Conservation (phyloP, 2,797 vertebrate species). For the Cirrhinus mrigala region DNA sequence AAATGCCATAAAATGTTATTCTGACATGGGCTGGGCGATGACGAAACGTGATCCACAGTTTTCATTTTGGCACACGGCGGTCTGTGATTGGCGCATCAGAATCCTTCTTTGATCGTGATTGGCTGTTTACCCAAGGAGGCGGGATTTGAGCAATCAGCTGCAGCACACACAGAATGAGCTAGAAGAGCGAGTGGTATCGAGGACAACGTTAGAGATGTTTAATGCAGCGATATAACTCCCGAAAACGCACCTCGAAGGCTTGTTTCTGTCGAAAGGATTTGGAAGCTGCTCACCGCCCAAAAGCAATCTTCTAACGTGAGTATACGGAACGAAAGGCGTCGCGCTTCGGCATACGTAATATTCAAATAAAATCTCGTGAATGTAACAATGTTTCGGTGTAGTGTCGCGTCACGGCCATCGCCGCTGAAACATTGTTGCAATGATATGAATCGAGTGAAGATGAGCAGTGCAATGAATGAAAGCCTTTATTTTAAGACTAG, state of each 20-base stretch:
- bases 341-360: neutral
- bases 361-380: neutral
- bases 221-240: neutral
- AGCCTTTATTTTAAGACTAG: neutral
- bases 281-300: neutral
- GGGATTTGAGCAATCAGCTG: slow-evolving; percentile 59
- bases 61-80: slow-evolving; percentile 44
- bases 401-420: neutral
- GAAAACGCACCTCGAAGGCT: neutral
- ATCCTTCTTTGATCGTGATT: slow-evolving; percentile 46
- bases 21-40: neutral
- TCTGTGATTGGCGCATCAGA: slow-evolving; percentile 62
- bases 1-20: neutral
- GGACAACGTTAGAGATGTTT: neutral
- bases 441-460: neutral
- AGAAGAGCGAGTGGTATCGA: slow-evolving; percentile 36
- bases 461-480: neutral
- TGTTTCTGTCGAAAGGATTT: neutral
- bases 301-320: slow-evolving; percentile 36
- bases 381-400: neutral
- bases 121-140: slow-evolving; percentile 60
- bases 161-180: slow-evolving; percentile 55
- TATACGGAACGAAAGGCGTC: slow-evolving; percentile 15
- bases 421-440: neutral
- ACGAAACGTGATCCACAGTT: neutral